Evolutionary conservation across 1,140 invertebrate species (phyloP).

Genomic region (Apolygus lucorum): DNA sequence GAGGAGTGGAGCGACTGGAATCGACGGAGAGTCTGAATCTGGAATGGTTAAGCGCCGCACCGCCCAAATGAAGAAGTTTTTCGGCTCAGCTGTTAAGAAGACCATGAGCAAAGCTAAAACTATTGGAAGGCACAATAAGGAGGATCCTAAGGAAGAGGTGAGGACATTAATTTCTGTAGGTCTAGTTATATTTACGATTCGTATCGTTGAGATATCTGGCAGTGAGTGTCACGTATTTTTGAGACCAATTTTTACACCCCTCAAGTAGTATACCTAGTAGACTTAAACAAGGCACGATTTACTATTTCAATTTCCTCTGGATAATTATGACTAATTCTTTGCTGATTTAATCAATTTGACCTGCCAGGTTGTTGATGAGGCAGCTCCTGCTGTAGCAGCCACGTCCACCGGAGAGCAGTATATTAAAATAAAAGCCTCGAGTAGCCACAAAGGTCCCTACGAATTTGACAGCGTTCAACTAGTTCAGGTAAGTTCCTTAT

Average conservation of each 20-base stretch:
- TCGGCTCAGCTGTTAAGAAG: conserved; percentile 77
- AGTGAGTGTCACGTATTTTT: too few species aligned
- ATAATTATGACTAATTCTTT: too few species aligned
- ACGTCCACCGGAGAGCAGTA: conserved; percentile 51
- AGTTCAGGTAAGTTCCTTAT: conserved; percentile 54
- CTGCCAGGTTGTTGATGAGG: conserved; percentile 15
- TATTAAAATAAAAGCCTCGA: conserved; percentile 86
- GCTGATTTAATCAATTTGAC: too few species aligned
- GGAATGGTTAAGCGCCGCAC: conserved; percentile 46
- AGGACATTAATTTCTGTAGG: too few species aligned
- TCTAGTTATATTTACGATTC: too few species aligned
- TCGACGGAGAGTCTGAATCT: conserved; percentile 38
- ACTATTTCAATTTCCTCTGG: too few species aligned
- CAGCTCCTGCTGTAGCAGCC: conserved; percentile 12
- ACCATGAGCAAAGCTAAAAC: conserved; percentile 86
- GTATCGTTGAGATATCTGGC: too few species aligned
- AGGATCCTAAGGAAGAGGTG: conserved; percentile 68
- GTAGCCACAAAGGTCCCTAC: conserved; percentile 91
- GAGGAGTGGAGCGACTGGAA: conserved; percentile 51
- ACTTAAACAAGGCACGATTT: too few species aligned
- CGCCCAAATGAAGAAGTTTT: conserved; percentile 68
- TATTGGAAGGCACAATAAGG: conserved; percentile 69
- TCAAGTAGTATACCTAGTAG: too few species aligned
- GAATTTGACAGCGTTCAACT: conserved; percentile 77
- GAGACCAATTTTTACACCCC: too few species aligned